Evolutionary conservation across 2,797 vertebrate species (phyloP).

Genomic region (Delichon dasypus): DNA sequence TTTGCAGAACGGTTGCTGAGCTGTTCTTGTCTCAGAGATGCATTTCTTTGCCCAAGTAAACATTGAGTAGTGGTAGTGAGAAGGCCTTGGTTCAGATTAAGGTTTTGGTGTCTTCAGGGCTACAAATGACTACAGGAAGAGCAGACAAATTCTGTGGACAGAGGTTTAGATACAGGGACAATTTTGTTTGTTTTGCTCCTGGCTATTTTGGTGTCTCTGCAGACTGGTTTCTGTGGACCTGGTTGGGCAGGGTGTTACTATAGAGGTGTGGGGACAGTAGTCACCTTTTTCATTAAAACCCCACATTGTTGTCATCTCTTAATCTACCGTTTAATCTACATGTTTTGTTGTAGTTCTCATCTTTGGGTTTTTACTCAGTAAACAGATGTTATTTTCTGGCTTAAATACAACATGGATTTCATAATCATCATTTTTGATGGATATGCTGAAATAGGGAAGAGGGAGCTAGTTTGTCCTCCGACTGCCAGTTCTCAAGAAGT

Average conservation of each 20-base stretch:
- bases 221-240: not conserved
- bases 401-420: not conserved
- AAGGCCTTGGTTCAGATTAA: not conserved
- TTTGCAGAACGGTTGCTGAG: not conserved
- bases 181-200: not conserved
- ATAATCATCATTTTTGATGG: not conserved
- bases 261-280: not conserved
- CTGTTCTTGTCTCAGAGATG: not conserved
- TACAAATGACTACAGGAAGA: not conserved
- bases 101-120: not conserved
- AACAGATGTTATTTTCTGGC: slow-evolving; percentile 51
- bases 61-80: not conserved
- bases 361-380: not conserved
- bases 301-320: fast-evolving
- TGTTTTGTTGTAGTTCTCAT: not conserved
- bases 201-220: not conserved
- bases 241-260: not conserved
- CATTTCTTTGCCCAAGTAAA: not conserved
- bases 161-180: not conserved
- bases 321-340: not conserved
- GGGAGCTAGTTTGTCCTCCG: not conserved
- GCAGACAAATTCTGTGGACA: not conserved
- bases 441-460: slow-evolving; percentile 1
- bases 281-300: not conserved
- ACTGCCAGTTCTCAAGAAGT: not conserved